A percentile compares a stretch with the other conserved stretches of the same genome.
Conservation (phyloP, 2,113 vertebrate genomes). For the Anarhynchus alexandrinus region DNA sequence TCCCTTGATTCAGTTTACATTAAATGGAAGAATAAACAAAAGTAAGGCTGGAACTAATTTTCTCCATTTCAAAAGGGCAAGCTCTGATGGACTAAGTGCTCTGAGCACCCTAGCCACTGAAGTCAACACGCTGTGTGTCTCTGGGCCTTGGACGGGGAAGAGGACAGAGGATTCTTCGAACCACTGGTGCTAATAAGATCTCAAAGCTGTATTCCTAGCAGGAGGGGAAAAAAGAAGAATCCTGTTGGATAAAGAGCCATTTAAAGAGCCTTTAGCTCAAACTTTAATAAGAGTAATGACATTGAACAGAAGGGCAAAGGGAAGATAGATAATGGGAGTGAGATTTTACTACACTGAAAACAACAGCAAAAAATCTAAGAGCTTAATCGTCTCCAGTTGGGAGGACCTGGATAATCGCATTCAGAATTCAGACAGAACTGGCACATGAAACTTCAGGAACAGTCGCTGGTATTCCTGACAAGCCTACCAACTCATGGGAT, state of each 20-base stretch:
- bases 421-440: constrained; percentile 11
- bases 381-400: neutral
- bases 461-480: neutral
- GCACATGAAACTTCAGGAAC: neutral
- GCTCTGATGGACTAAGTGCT: constrained; percentile 33
- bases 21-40: constrained; percentile 31
- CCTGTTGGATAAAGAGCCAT: neutral
- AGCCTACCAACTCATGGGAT: neutral
- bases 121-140: neutral
- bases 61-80: constrained; percentile 33
- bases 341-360: neutral
- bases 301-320: neutral
- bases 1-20: constrained; percentile 16
- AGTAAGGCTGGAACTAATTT: constrained; percentile 21
- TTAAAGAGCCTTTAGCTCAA: neutral
- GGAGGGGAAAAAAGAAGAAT: neutral
- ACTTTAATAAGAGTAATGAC: neutral
- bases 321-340: neutral
- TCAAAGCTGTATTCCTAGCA: neutral
- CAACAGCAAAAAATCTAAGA: neutral
- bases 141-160: neutral
- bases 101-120: neutral
- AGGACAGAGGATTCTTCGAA: neutral
- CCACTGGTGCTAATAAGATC: neutral
- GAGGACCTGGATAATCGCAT: neutral